Evolutionary conservation across 2,113 vertebrate species (phyloP), one percentile per base, ranked within the genome.

Genomic region (Empidonax traillii): DNA sequence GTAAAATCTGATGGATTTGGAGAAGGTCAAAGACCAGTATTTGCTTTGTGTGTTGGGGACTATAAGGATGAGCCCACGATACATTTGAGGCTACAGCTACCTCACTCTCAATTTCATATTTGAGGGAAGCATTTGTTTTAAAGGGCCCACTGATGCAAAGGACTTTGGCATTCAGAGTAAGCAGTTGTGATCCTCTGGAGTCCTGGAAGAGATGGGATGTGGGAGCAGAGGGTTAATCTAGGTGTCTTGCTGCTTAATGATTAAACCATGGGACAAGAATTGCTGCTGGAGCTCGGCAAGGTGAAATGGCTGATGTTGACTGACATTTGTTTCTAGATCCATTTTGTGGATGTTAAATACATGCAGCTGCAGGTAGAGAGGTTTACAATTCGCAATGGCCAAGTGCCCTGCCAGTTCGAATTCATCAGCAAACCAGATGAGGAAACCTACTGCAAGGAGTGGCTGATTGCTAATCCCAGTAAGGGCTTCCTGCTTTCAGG

Each of bases 391-490:
- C 89, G 89, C 63, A 99, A 99, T 30, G 99, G 99, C 24, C 99
- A 98, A 96, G 99, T 99, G 58, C 99, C 99, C 7, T 99, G 99
- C 95, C 99, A 99, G 92, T 99, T 99, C 21, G 99, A 99, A 91
- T 99, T 99, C 81, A 99, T 99, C 94, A 98, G 77, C 96, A 99
- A 99, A 96, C 99, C 98, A 19, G 98, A 99, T 25, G 99, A 99
- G 86, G 3, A 87, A 3, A 97, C 97, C 12, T 99, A 99, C 96
- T 99, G 98, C 97, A 99, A 99, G 92, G 97, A 97, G 52, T 99
- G 99, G 99, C 97, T 99, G 82, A 98, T 68, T 6, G 99, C 98
- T 93, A 99, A 97, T 89, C 99, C 99, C 23, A 95, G 96, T 35
- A 99, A 98, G 97, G 99, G 99, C 61, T 99, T 99, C 94, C 98